Evolutionary conservation across 2,113 vertebrate genomes (phyloP).

Genomic region (Ascaphus truei): DNA sequence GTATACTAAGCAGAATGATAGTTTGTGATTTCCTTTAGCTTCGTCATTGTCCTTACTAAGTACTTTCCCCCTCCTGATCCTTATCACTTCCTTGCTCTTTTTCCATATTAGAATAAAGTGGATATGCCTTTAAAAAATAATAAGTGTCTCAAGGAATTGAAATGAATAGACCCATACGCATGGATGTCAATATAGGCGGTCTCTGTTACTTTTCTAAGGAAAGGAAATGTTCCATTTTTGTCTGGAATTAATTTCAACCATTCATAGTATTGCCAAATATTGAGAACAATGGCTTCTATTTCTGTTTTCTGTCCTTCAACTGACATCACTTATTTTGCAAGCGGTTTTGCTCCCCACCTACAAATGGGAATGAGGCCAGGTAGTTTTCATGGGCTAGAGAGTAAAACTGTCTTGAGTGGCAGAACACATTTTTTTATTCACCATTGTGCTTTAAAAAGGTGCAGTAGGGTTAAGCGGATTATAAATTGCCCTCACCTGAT

Average conservation of each 20-base stretch:
- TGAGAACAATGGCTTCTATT: conserved; percentile 70
- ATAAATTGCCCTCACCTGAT: no score
- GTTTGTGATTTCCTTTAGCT: no score
- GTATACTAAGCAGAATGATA: no score
- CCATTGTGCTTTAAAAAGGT: no score
- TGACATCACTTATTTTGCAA: conserved; percentile 50
- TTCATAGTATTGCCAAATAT: conserved; percentile 57
- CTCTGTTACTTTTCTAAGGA: conserved; percentile 31
- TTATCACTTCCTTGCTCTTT: no score
- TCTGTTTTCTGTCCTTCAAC: conserved; percentile 58
- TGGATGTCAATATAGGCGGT: conserved; percentile 6
- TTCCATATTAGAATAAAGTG: conserved; percentile 1
- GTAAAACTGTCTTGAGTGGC: conserved; percentile 43
- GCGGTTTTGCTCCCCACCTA: conserved; percentile 54
- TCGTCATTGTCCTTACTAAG: no score
- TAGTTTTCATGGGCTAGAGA: conserved; percentile 39
- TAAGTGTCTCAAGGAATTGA: background rate
- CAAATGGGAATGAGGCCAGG: conserved; percentile 40
- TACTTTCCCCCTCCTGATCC: background rate
- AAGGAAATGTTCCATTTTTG: conserved; percentile 57
- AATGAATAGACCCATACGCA: background rate
- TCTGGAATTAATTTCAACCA: conserved; percentile 63
- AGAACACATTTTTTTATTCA: no score
- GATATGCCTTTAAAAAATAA: conserved; percentile 8
- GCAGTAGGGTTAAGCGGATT: no score